A percentile compares a stretch with the other conserved stretches of the same genome.
phyloP scores from a whole-genome alignment of 2,113 vertebrate species.

The Myiozetetes cayanensis region DNA sequence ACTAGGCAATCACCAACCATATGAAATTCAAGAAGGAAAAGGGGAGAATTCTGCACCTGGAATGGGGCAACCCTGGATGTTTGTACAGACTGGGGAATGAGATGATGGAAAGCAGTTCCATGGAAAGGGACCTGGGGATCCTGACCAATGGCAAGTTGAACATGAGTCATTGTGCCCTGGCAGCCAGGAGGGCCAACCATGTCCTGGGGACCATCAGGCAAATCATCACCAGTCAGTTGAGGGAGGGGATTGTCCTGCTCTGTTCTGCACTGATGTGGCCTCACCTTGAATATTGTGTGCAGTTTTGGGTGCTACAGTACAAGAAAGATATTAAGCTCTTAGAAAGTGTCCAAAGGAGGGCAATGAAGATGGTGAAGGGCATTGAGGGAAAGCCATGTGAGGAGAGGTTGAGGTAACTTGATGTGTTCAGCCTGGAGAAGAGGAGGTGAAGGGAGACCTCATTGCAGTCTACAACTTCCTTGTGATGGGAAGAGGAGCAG shows the following conservation, averaged over 20 bases:
- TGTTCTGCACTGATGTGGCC: background rate
- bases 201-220: background rate
- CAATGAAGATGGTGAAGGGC: background rate
- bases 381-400: background rate
- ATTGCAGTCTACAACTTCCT: background rate
- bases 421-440: background rate
- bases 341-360: background rate
- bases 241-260: background rate
- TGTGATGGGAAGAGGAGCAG: background rate
- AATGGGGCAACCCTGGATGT: background rate
- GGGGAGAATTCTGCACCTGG: background rate
- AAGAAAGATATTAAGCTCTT: background rate
- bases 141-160: background rate
- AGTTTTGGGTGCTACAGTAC: too few relatives aligned
- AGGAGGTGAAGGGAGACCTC: background rate
- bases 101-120: background rate
- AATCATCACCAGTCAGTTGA: accelerated
- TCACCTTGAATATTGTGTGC: background rate
- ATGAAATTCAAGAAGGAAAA: background rate
- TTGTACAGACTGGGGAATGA: background rate
- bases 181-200: background rate
- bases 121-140: background rate
- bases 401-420: background rate
- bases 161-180: background rate
- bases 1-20: background rate